These are phyloP conservation scores for Ochropacha duplaris DNA, from an alignment of 2,888 invertebrate species.

Conservation along the genomic window DNA sequence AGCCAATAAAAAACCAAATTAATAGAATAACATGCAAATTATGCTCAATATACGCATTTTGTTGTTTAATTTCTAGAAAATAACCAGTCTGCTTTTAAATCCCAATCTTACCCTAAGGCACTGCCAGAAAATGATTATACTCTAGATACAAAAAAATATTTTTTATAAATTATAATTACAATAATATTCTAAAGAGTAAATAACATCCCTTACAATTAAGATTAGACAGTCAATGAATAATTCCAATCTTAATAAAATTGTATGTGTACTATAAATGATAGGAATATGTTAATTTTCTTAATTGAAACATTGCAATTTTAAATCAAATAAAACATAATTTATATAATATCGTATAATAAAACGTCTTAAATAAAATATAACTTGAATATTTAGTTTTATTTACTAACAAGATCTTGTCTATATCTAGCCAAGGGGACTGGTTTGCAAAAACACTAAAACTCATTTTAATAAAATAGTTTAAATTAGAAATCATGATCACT, in stretches of 20 bases:
- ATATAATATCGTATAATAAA: no score
- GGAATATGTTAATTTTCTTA: constrained; percentile 20
- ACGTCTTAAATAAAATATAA: constrained; percentile 2
- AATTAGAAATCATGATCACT: constrained; percentile 6
- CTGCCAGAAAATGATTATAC: constrained; percentile 74
- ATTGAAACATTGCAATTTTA: constrained; percentile 13
- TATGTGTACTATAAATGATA: constrained; percentile 17
- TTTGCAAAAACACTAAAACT: neutral
- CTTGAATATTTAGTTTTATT: constrained; percentile 1
- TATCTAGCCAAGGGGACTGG: neutral
- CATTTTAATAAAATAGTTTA: neutral
- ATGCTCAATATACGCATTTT: constrained; percentile 22
- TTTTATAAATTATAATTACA: constrained; percentile 56
- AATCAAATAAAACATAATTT: constrained; percentile 2
- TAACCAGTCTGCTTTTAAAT: constrained; percentile 61
- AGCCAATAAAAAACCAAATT: constrained; percentile 24
- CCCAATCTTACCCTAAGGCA: constrained; percentile 76
- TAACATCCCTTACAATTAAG: constrained; percentile 72
- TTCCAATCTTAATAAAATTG: constrained; percentile 51
- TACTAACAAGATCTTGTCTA: neutral
- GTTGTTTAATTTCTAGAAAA: constrained; percentile 40
- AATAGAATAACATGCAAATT: constrained; percentile 41
- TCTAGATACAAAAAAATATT: constrained; percentile 56
- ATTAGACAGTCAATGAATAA: constrained; percentile 52
- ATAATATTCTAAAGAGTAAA: constrained; percentile 72